Percentiles rank a stretch among this genome's conserved stretches.
Evolutionary conservation across 2,797 vertebrate species (phyloP).

Genomic region (Aplochiton taeniatus): DNA sequence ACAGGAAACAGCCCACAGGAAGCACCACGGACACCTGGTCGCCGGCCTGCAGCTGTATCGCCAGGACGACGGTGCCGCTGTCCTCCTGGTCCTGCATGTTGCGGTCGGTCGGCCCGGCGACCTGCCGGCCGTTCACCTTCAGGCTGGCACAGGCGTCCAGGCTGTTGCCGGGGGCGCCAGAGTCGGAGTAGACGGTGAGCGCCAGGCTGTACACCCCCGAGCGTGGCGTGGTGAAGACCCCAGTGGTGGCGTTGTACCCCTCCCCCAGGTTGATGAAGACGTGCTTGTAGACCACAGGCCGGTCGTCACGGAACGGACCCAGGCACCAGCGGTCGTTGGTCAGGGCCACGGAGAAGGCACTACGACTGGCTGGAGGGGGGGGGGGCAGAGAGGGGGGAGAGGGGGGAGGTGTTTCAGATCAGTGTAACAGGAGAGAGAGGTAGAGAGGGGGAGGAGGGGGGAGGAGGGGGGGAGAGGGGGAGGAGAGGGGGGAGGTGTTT

Average conservation of each 20-base stretch:
- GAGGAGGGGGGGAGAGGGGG: too few relatives aligned
- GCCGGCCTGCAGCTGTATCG: slow-evolving; percentile 49
- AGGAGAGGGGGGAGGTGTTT: too few relatives aligned
- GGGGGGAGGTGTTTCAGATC: too few relatives aligned
- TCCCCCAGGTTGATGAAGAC: slow-evolving; percentile 66
- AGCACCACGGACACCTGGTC: slow-evolving; percentile 58
- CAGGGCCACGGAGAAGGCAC: slow-evolving; percentile 74
- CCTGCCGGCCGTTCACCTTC: slow-evolving; percentile 42
- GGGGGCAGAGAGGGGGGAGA: not conserved
- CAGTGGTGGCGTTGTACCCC: slow-evolving; percentile 44
- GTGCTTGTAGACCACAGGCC: slow-evolving; percentile 41
- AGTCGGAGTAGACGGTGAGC: slow-evolving; percentile 62
- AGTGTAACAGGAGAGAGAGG: not conserved
- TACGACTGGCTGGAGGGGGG: slow-evolving; percentile 59
- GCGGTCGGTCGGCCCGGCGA: slow-evolving; percentile 34
- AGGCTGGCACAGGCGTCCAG: slow-evolving; percentile 56
- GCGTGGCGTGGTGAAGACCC: slow-evolving; percentile 57
- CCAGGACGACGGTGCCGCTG: slow-evolving; percentile 50
- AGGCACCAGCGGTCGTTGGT: not conserved
- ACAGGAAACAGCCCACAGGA: slow-evolving; percentile 51
- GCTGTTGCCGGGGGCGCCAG: slow-evolving; percentile 21
- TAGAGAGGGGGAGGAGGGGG: too few relatives aligned
- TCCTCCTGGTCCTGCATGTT: slow-evolving; percentile 65
- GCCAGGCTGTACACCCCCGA: slow-evolving; percentile 72
- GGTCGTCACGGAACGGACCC: slow-evolving; percentile 24